Evolutionary conservation across 2,888 invertebrate species (phyloP).

Genomic region (Ceratothoa steindachneri): DNA sequence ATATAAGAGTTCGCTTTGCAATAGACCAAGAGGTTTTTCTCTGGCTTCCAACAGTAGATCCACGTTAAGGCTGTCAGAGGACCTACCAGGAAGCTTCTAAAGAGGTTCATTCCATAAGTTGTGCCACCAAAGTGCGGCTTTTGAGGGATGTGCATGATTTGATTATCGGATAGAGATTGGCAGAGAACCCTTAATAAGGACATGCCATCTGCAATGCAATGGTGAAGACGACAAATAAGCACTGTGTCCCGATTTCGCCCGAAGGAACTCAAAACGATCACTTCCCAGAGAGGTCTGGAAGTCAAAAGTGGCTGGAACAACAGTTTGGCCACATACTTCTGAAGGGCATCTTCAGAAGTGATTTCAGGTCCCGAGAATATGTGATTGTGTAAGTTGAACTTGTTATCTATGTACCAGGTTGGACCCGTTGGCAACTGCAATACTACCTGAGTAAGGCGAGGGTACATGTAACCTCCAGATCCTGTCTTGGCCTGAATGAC

Average conservation of each 20-base stretch:
- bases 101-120: constrained; percentile 54
- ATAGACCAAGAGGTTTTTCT: constrained; percentile 54
- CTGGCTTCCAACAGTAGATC: constrained; percentile 54
- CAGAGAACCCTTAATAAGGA: constrained; percentile 55
- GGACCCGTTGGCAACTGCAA: constrained; percentile 54
- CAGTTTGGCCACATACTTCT: constrained; percentile 54
- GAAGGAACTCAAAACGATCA: constrained; percentile 56
- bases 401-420: constrained; percentile 56
- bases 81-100: constrained; percentile 56
- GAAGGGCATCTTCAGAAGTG: constrained; percentile 50
- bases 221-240: constrained; percentile 57
- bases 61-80: constrained; percentile 57
- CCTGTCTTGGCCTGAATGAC: constrained; percentile 52
- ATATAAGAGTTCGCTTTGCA: background rate
- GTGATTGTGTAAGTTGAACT: constrained; percentile 58
- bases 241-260: constrained; percentile 56
- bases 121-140: constrained; percentile 54
- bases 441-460: constrained; percentile 56
- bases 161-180: constrained; percentile 51
- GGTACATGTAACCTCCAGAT: constrained; percentile 40
- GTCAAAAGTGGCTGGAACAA: constrained; percentile 54
- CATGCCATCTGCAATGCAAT: constrained; percentile 58
- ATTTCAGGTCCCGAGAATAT: constrained; percentile 54
- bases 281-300: constrained; percentile 58
- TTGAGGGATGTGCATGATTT: constrained; percentile 51